Conservation (phyloP, 2,113 vertebrate species). For the Cyphomyrus discorhynchus region DNA sequence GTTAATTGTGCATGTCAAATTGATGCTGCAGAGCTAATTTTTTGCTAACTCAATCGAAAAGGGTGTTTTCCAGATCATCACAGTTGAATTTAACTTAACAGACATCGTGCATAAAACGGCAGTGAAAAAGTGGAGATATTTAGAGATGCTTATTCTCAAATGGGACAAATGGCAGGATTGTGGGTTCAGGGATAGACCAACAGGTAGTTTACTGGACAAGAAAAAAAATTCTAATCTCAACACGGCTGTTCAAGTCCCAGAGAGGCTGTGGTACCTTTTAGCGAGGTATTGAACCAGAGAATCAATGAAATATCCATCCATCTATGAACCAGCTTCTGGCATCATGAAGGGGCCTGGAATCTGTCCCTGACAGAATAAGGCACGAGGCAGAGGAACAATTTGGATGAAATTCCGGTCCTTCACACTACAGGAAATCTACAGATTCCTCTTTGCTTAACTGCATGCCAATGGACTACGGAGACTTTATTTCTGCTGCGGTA, state of each 20-base stretch:
- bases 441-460: background rate
- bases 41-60: background rate
- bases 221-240: background rate
- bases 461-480: background rate
- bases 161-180: background rate
- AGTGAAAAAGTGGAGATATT: background rate
- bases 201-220: background rate
- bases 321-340: background rate
- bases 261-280: background rate
- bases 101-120: background rate
- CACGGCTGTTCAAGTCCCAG: background rate
- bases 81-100: background rate
- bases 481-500: background rate
- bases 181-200: background rate
- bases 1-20: background rate
- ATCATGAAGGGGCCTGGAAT: background rate
- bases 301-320: background rate
- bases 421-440: background rate
- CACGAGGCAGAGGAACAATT: background rate
- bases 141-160: background rate
- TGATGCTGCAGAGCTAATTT: background rate
- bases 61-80: conserved; percentile 6
- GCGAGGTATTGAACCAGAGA: background rate
- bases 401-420: background rate
- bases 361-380: background rate